A percentile compares a stretch with the other conserved stretches of the same genome.
Conservation (phyloP, 2,113 vertebrate species). For the Condylura cristata region DNA sequence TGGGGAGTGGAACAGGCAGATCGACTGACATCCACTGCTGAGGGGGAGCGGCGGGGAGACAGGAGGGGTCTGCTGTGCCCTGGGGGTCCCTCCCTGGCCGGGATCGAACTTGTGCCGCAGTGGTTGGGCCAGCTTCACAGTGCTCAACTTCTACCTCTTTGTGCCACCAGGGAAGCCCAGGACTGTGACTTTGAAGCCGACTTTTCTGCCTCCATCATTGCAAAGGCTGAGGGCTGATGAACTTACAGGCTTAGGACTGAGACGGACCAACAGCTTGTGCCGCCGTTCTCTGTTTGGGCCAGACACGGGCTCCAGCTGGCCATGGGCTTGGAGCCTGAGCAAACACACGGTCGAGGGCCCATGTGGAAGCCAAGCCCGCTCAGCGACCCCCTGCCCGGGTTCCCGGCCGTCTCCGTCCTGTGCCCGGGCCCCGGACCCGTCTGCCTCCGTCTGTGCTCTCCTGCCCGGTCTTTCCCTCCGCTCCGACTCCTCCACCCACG, state of each 20-base stretch:
- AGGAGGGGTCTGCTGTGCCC: too few species aligned
- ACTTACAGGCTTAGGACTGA: background rate
- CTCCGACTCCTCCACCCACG: background rate
- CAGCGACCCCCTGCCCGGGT: background rate
- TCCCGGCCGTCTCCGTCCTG: background rate
- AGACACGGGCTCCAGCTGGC: background rate
- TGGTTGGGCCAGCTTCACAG: too few species aligned
- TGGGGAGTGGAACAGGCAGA: too few species aligned
- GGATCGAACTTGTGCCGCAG: too few species aligned
- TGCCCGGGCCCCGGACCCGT: background rate
- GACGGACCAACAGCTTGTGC: background rate
- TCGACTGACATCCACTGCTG: too few species aligned
- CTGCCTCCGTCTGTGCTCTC: accelerated
- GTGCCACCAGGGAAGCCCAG: background rate
- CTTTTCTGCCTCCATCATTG: background rate
- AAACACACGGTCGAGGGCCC: background rate
- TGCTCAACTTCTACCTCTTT: too few species aligned
- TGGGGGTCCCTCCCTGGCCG: too few species aligned
- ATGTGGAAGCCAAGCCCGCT: background rate
- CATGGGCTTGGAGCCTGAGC: background rate
- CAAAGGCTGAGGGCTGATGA: background rate
- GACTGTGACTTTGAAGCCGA: background rate
- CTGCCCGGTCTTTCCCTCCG: background rate
- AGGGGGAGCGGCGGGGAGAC: too few species aligned
- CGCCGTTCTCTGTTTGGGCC: background rate